These are phyloP conservation scores for Thelaira solivaga DNA, from an alignment of 2,888 invertebrate species.

Conservation along the genomic window DNA sequence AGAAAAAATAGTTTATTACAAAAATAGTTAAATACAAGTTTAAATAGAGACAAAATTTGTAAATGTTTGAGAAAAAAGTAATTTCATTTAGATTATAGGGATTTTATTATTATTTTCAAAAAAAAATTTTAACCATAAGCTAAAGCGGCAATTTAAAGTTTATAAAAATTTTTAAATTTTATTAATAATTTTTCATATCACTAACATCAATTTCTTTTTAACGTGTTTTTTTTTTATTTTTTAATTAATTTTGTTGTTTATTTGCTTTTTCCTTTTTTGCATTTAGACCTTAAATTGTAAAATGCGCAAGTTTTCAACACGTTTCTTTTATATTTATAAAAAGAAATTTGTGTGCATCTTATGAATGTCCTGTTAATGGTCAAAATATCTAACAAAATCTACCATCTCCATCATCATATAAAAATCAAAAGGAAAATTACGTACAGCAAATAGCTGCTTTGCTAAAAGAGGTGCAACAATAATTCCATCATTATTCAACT, in stretches of 20 bases:
- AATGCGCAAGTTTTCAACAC: neutral
- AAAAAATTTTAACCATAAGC: no score
- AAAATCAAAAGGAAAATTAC: neutral
- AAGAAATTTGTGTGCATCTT: neutral
- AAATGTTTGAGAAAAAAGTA: no score
- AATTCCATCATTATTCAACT: neutral
- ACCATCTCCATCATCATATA: neutral
- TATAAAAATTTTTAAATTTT: no score
- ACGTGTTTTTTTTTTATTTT: slow-evolving; percentile 23
- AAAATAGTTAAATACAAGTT: no score
- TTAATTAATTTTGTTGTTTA: slow-evolving; percentile 45
- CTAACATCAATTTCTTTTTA: neutral
- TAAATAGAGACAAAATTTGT: no score
- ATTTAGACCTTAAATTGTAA: slow-evolving; percentile 73
- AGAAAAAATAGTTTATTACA: no score
- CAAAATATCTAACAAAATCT: neutral
- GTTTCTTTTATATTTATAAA: neutral
- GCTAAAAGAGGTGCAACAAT: neutral
- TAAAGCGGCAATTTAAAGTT: no score
- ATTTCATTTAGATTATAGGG: no score
- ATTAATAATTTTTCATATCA: no score
- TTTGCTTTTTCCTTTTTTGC: slow-evolving; percentile 64
- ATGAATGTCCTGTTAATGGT: neutral
- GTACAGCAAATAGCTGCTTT: neutral
- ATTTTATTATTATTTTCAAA: no score